Base-by-base conservation (phyloP, 2,888 invertebrate species). In the Aelia acuminata region DNA sequence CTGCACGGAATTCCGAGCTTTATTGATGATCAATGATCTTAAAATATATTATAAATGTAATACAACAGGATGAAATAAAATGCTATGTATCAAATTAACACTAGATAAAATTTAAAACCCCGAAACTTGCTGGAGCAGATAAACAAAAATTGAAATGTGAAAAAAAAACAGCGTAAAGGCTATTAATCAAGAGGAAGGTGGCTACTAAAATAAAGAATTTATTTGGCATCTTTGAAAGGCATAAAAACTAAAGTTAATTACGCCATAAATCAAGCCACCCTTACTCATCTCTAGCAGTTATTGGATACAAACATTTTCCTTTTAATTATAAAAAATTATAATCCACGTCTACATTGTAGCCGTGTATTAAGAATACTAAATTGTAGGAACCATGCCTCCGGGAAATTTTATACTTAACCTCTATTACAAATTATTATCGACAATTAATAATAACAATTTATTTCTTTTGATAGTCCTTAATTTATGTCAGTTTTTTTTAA, bases 181-280 rank as follows among this genome's bases (percentile, higher is more conserved):
- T 63, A 31, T 31, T 63, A 31, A 63, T 63, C 63, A 63, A 22
- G 5, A 31, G 2, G 4, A 31, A 18, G 63, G 18, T 63, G 63
- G 63, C 4, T 31, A 31, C 26, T 63, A 63, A 63, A 63, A 63
- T 63, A 63, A 63, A 18, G 26, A 63, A 31, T 63, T 63, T 63
- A 63, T 57, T 26, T 26, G 57, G 26, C 57, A 57, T 63, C 31
- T 31, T n/a, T 63, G 31, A 63, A 63, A 63, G 31, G 63, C 26
- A 63, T 63, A 63, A 63, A 57, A 63, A 63, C 63, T 31, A 1
- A 63, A 63, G 63, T 63, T 63, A 63, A 63, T 63, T 63, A 63
- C 63, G 20, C 26, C 31, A 31, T 63, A 63, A 63, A 63, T 63
- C 63, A 63, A 63, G 15, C 31, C 31, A 31, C 5, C 4, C 63